These are phyloP conservation scores for Aethes cnicana DNA, from an alignment of 2,888 invertebrate genomes.

Conservation along the genomic window DNA sequence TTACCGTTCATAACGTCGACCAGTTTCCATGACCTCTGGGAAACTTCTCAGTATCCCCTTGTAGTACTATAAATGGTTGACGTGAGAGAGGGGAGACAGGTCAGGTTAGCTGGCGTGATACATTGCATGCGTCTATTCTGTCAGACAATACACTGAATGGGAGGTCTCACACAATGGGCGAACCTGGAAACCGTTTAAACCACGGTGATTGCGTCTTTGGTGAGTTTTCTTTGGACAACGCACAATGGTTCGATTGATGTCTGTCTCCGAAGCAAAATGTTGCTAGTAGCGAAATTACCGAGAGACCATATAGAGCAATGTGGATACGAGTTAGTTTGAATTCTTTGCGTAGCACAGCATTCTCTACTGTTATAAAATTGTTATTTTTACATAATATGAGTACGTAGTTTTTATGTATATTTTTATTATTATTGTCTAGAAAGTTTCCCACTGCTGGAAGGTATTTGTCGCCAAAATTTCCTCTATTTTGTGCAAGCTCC, in stretches of 20 bases:
- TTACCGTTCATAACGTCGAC: constrained; percentile 34
- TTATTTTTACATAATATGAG: no score
- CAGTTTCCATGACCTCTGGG: constrained; percentile 25
- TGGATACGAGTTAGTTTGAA: no score
- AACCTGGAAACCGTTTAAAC: constrained; percentile 35
- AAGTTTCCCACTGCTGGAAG: no score
- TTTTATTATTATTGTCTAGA: no score
- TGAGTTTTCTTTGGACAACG: constrained; percentile 3
- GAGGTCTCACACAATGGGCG: constrained; percentile 40
- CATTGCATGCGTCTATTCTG: constrained; percentile 42
- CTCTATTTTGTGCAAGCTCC: no score
- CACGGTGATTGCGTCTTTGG: constrained; percentile 36
- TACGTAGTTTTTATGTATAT: no score
- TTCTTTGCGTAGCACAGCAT: no score
- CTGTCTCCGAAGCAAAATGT: background rate
- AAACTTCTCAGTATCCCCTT: background rate
- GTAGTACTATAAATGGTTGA: background rate
- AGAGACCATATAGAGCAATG: no score
- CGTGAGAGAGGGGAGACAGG: constrained; percentile 25
- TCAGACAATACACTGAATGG: constrained; percentile 45
- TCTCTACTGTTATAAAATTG: no score
- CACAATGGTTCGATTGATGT: background rate
- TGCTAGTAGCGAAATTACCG: no score
- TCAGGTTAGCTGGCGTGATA: constrained; percentile 36
- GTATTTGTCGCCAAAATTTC: no score